These are phyloP conservation scores for Chlorops oryzae DNA, from an alignment of 1,140 invertebrate species.

Conservation along the genomic window DNA sequence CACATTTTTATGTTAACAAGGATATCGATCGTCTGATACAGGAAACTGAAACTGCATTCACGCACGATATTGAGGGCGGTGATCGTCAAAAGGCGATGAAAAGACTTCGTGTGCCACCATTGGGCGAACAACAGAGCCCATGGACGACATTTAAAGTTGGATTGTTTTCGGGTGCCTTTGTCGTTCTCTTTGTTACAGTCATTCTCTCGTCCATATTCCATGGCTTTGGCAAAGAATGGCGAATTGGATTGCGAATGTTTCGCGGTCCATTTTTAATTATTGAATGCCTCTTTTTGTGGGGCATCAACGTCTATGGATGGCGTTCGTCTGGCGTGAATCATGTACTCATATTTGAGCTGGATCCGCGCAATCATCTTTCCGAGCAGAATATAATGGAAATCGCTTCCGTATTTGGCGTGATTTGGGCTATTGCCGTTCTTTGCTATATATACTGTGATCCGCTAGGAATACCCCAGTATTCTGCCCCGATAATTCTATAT, in stretches of 20 bases:
- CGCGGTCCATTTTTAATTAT: slow-evolving; percentile 76
- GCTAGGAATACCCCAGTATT: slow-evolving; percentile 70
- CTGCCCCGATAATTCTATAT: slow-evolving; percentile 68
- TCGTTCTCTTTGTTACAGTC: slow-evolving; percentile 68
- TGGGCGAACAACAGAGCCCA: slow-evolving; percentile 74
- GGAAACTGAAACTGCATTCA: slow-evolving; percentile 78
- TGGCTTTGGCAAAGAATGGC: slow-evolving; percentile 45
- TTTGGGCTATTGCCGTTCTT: slow-evolving; percentile 70
- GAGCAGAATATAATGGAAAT: slow-evolving; percentile 86
- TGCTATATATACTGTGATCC: slow-evolving; percentile 63
- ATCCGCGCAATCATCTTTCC: slow-evolving; percentile 80
- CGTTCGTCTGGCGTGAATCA: slow-evolving; percentile 76
- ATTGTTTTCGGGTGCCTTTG: slow-evolving; percentile 73
- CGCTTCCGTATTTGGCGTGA: slow-evolving; percentile 74
- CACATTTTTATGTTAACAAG: slow-evolving; percentile 81
- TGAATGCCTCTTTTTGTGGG: slow-evolving; percentile 78
- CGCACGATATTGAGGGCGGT: slow-evolving; percentile 74
- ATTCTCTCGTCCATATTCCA: slow-evolving; percentile 61
- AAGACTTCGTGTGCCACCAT: slow-evolving; percentile 73
- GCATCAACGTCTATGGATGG: slow-evolving; percentile 87
- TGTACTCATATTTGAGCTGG: slow-evolving; percentile 88
- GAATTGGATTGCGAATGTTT: slow-evolving; percentile 63
- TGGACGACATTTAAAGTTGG: slow-evolving; percentile 84
- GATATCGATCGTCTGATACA: slow-evolving; percentile 80
- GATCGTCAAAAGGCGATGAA: slow-evolving; percentile 84